Evolutionary conservation across 2,113 vertebrate genomes (phyloP).

Genomic region (Felis catus): F.catus_Fca126_mat1.0 CM031413.1:53277001-53277500

Average conservation of each 20-base stretch:
- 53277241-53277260: neutral
- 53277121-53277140: neutral
- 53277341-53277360: neutral
- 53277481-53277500: neutral
- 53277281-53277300: neutral
- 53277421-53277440: neutral
- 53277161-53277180: neutral
- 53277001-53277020: neutral
- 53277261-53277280: neutral
- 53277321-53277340: neutral
- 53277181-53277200: neutral
- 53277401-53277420: conserved; percentile 4
- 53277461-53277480: neutral
- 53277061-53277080: neutral
- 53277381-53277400: neutral
- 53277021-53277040: neutral
- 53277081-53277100: neutral
- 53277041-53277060: neutral
- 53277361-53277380: neutral
- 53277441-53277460: neutral
- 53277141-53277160: neutral
- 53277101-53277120: neutral
- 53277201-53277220: neutral
- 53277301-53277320: neutral
- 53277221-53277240: neutral